phyloP scores from a whole-genome alignment of 2,113 vertebrate genomes.

The Callipepla squamata region DNA sequence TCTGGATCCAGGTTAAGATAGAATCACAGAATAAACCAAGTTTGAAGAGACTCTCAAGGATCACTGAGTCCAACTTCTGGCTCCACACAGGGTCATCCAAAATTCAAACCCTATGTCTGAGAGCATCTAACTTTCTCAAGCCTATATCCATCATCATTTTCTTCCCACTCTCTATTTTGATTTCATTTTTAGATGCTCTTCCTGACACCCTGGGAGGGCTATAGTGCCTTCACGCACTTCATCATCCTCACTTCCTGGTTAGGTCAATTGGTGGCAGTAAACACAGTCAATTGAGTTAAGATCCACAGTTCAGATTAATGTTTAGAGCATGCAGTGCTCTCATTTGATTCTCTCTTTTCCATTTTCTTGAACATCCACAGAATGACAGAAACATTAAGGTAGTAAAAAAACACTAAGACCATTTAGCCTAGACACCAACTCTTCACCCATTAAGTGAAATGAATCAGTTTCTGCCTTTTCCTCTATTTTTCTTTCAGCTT shows the following conservation, averaged over 20 bases:
- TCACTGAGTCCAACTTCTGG: too few relatives aligned
- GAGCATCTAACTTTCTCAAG: not conserved
- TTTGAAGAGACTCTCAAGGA: too few relatives aligned
- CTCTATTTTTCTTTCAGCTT: fast-evolving
- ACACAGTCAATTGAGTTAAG: not conserved
- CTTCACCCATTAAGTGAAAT: not conserved
- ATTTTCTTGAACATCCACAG: not conserved
- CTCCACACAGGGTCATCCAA: too few relatives aligned
- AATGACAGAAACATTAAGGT: too few relatives aligned
- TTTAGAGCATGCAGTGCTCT: not conserved
- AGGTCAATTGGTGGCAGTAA: not conserved
- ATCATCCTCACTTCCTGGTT: too few relatives aligned
- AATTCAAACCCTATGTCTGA: too few relatives aligned
- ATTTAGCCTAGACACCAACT: too few relatives aligned
- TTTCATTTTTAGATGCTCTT: not conserved
- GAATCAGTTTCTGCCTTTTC: not conserved
- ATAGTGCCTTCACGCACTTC: fast-evolving
- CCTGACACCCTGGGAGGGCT: not conserved
- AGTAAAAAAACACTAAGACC: too few relatives aligned
- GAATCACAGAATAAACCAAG: too few relatives aligned
- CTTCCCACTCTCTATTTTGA: not conserved
- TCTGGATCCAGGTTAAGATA: not conserved
- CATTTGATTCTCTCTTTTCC: not conserved
- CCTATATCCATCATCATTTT: not conserved
- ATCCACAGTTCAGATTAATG: fast-evolving